phyloP scores from a whole-genome alignment of 2,113 vertebrate genomes.

The Gambusia affinis region DNA sequence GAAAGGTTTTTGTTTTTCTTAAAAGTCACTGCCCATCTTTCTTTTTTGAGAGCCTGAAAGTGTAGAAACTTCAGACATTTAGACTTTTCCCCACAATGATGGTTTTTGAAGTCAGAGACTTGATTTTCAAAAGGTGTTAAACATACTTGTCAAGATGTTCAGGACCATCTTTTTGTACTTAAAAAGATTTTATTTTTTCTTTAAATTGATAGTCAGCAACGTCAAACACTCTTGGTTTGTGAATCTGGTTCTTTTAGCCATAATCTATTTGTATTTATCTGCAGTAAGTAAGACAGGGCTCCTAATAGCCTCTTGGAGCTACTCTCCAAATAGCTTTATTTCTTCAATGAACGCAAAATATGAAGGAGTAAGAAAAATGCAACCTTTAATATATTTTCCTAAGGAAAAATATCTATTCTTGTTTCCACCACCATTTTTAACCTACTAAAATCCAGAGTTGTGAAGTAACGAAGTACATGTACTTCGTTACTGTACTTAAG shows the following conservation, averaged over 20 bases:
- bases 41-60: slow-evolving; percentile 20
- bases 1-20: slow-evolving; percentile 50
- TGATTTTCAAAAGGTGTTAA: not conserved
- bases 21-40: not conserved
- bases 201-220: no score
- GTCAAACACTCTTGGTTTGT: not conserved
- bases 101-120: not conserved
- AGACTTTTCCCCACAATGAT: not conserved
- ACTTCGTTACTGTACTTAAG: no score
- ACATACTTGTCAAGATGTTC: not conserved
- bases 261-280: not conserved
- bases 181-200: not conserved
- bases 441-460: no score
- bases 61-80: not conserved
- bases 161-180: not conserved
- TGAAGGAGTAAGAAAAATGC: no score
- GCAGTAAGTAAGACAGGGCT: not conserved
- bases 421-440: no score
- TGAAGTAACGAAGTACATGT: no score
- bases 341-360: no score
- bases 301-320: no score
- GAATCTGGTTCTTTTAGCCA: not conserved
- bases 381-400: no score
- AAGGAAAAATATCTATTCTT: no score
- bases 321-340: no score